These are phyloP conservation scores for Caenorhabditis sp. DNA, from an alignment of 2,888 invertebrate species.

Conservation along the genomic window DNA sequence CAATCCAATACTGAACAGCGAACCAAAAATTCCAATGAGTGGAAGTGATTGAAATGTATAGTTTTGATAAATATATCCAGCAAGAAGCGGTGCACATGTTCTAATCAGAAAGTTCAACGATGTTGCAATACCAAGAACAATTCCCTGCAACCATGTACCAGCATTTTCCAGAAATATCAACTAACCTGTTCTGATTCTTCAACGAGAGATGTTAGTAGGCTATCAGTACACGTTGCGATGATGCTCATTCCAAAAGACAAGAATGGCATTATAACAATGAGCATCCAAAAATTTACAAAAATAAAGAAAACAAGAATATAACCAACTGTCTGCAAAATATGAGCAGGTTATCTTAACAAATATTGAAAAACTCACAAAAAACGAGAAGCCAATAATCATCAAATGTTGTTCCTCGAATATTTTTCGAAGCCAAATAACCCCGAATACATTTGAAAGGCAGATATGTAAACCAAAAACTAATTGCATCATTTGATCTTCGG, in stretches of 20 bases:
- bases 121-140: constrained; percentile 56
- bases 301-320: constrained; percentile 40
- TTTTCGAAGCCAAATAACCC: constrained; percentile 53
- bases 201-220: constrained; percentile 49
- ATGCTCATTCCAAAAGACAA: constrained; percentile 56
- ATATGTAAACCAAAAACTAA: constrained; percentile 52
- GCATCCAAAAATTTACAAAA: constrained; percentile 50
- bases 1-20: constrained; percentile 9
- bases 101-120: constrained; percentile 52
- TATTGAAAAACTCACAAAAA: constrained; percentile 45
- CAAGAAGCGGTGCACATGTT: constrained; percentile 52
- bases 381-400: constrained; percentile 42
- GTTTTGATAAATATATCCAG: constrained; percentile 45
- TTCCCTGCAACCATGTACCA: constrained; percentile 39
- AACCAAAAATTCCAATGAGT: constrained; percentile 37
- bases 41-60: constrained; percentile 48
- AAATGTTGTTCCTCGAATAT: constrained; percentile 56
- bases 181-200: constrained; percentile 52
- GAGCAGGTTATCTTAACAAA: neutral
- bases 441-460: constrained; percentile 60
- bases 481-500: constrained; percentile 51
- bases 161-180: neutral
- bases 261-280: constrained; percentile 53
- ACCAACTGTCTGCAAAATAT: constrained; percentile 38
- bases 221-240: constrained; percentile 52